These are phyloP conservation scores for Zophobas atratus DNA, from an alignment of 1,140 invertebrate genomes.

Conservation along the genomic window DNA sequence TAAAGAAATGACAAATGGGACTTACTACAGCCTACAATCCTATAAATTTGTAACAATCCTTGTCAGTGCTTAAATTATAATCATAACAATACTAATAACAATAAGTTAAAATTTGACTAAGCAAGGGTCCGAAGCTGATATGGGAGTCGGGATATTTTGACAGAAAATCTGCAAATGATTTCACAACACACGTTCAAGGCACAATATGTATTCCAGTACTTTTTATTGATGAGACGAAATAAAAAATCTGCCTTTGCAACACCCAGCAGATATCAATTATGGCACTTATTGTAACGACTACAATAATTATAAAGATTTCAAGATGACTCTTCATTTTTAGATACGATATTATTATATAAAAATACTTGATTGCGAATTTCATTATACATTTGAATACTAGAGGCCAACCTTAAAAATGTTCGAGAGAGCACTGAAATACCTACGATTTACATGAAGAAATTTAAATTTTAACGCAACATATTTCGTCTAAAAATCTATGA, in stretches of 20 bases:
- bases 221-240: slow-evolving; percentile 49
- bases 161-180: slow-evolving; percentile 58
- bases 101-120: slow-evolving; percentile 49
- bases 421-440: slow-evolving; percentile 61
- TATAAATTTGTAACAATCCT: slow-evolving; percentile 56
- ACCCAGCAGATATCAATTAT: slow-evolving; percentile 46
- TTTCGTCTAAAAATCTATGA: slow-evolving; percentile 14
- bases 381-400: slow-evolving; percentile 49
- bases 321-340: slow-evolving; percentile 39
- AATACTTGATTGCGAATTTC: slow-evolving; percentile 59
- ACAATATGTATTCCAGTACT: slow-evolving; percentile 66
- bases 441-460: slow-evolving; percentile 8
- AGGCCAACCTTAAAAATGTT: slow-evolving; percentile 48
- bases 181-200: slow-evolving; percentile 65
- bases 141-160: slow-evolving; percentile 60
- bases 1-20: slow-evolving; percentile 28
- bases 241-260: slow-evolving; percentile 30
- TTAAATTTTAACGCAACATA: slow-evolving; percentile 15
- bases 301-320: slow-evolving; percentile 38
- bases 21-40: slow-evolving; percentile 24
- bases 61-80: slow-evolving; percentile 55
- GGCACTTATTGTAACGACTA: slow-evolving; percentile 52
- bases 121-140: slow-evolving; percentile 66
- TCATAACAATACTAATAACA: slow-evolving; percentile 38
- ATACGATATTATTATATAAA: slow-evolving; percentile 55